Conservation (phyloP, 2,797 vertebrate genomes). For the Hipposideros larvatus region DNA sequence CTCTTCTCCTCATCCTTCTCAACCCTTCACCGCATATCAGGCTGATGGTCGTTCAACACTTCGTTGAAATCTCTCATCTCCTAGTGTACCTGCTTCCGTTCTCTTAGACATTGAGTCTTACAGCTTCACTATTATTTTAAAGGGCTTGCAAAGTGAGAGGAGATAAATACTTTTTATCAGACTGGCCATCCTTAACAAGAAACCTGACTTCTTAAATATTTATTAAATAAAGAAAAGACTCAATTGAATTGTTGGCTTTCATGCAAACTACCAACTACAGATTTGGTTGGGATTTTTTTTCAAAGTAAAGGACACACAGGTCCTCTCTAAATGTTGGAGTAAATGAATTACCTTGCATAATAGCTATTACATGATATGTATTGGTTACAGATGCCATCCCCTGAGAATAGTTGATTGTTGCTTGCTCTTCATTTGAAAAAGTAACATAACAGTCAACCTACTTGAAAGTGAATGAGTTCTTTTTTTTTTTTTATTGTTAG, state of each 20-base stretch:
- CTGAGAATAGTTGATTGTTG: not conserved
- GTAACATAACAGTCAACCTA: not conserved
- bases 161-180: not conserved
- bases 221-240: not conserved
- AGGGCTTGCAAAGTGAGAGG: not conserved
- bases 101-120: not conserved
- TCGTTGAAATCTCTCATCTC: not conserved
- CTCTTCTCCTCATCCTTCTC: not conserved
- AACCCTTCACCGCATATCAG: not conserved
- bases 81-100: not conserved
- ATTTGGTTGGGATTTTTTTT: not conserved
- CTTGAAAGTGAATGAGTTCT: not conserved
- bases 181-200: not conserved
- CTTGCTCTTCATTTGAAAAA: slow-evolving; percentile 19
- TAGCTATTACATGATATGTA: not conserved
- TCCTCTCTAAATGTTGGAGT: not conserved
- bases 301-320: not conserved
- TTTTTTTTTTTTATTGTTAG: too few relatives aligned
- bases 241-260: not conserved
- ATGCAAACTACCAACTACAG: not conserved
- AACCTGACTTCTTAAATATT: slow-evolving; percentile 23
- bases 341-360: not conserved
- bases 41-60: not conserved
- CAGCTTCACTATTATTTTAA: not conserved
- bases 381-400: not conserved